Evolutionary conservation across 2,113 vertebrate species (phyloP), one percentile per base, ranked within the genome.

Genomic region (Bos indicus): DNA sequence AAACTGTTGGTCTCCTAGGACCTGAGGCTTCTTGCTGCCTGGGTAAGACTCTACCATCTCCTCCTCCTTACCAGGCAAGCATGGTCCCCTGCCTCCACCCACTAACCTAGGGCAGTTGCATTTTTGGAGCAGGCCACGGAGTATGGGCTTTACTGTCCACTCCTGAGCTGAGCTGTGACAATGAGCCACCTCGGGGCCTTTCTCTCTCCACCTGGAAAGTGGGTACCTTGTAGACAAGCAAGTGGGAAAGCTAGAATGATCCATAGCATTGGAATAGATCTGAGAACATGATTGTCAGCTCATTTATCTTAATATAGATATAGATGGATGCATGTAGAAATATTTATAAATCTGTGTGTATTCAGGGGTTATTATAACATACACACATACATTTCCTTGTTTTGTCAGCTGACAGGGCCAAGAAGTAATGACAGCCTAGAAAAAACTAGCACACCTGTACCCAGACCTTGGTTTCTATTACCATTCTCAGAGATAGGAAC

Each of bases 281-380:
- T 23, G 43, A 33, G 64, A 23, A 46, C 52, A 15, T 6, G 16
- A 5, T 3, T 25, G n/a, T 36, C 67, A 56, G 19, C 6, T 10
- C 59, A 1, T 21, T 84, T 57, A 36, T 36, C 15, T 43, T 62
- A 30, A 30, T 11, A 3, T 2, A 62, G 17, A 19, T 16, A 4
- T 9, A 91, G 64, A 54, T 3, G 56, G 90, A 59, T 28, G 17
- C 40, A 5, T 1, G 8, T 6, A 40, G 54, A 88, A 15, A 12
- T n/a, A 13, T 11, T 36, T 1, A 6, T 3, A 67, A 26, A 25
- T 36, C 28, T 1, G 7, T 4, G 6, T 11, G 2, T 26, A 1
- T 3, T 9, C 1, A 6, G 23, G 71, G 13, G 4, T 40, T 11
- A 43, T 43, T 43, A 13, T 26, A 46, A 40, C 15, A 28, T 6